Evolutionary conservation across 1,140 invertebrate species (phyloP).

Genomic region (Eumaeus atala): DNA sequence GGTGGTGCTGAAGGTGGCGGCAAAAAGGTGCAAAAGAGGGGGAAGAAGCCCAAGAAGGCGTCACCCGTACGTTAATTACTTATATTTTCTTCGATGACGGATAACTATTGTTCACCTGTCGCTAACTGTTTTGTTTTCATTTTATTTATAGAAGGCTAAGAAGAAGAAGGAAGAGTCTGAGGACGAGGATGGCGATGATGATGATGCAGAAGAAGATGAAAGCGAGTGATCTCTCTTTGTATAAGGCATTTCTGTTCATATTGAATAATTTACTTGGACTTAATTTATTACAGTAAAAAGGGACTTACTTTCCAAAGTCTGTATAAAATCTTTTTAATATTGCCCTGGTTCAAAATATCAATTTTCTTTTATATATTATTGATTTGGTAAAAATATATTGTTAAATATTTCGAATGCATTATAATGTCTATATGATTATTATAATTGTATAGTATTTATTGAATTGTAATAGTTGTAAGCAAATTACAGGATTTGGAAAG

Average conservation of each 20-base stretch:
- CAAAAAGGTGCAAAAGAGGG: slow-evolving; percentile 72
- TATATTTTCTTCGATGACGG: neutral
- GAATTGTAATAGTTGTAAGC: slow-evolving; percentile 31
- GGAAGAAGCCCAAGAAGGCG: slow-evolving; percentile 72
- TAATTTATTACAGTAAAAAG: slow-evolving; percentile 74
- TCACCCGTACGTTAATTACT: slow-evolving; percentile 50
- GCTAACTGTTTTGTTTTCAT: slow-evolving; percentile 24
- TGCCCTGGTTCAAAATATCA: slow-evolving; percentile 8
- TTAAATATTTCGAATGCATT: slow-evolving; percentile 8
- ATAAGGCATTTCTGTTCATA: slow-evolving; percentile 69
- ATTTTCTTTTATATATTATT: slow-evolving; percentile 1
- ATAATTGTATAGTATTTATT: slow-evolving; percentile 12
- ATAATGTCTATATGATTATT: slow-evolving; percentile 10
- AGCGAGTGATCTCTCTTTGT: slow-evolving; percentile 71
- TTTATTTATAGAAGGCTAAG: slow-evolving; percentile 64
- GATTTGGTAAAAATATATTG: slow-evolving; percentile 5
- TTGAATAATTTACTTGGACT: slow-evolving; percentile 75
- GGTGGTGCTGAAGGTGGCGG: slow-evolving; percentile 73
- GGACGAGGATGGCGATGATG: slow-evolving; percentile 68
- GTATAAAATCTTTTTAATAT: slow-evolving; percentile 27
- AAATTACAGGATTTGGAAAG: slow-evolving; percentile 68
- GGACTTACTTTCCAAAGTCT: slow-evolving; percentile 72
- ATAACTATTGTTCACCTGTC: slow-evolving; percentile 5
- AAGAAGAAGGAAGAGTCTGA: slow-evolving; percentile 75
- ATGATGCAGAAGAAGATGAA: slow-evolving; percentile 70